Conservation (phyloP, 2,113 vertebrate genomes). For the Tautogolabrus adspersus region DNA sequence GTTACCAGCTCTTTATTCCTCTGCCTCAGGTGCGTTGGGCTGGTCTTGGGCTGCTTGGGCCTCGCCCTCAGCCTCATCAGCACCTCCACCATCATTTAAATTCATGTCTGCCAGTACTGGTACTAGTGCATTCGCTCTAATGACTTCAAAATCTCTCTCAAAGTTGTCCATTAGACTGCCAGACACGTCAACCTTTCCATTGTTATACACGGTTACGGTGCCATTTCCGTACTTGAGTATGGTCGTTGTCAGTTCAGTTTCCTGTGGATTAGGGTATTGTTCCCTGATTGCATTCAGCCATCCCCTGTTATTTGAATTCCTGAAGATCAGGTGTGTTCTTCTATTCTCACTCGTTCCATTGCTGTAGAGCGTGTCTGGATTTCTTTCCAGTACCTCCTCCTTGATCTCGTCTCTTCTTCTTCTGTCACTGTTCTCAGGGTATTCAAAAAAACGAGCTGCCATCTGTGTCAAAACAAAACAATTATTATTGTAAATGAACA, state of each 20-base stretch:
- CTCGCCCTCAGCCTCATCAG: background rate
- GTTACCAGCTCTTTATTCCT: too few relatives aligned
- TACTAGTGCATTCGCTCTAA: background rate
- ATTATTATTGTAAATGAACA: background rate
- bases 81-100: background rate
- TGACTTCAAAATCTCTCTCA: background rate
- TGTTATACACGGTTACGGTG: rapidly evolving
- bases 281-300: rapidly evolving
- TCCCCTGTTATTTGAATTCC: rapidly evolving
- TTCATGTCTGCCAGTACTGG: background rate
- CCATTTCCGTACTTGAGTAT: rapidly evolving
- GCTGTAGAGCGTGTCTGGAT: background rate
- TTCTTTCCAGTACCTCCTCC: rapidly evolving
- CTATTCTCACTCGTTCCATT: rapidly evolving
- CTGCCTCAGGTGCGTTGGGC: too few relatives aligned
- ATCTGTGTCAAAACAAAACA: slow-evolving; percentile 3
- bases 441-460: background rate
- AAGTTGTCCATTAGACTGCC: rapidly evolving
- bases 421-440: rapidly evolving
- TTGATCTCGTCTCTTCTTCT: rapidly evolving
- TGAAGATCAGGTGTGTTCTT: background rate
- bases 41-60: too few relatives aligned
- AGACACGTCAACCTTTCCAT: rapidly evolving
- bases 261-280: rapidly evolving
- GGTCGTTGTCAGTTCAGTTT: background rate